Base-by-base conservation (phyloP, 2,888 invertebrate species). In the Mellilla xanthometata region DNA sequence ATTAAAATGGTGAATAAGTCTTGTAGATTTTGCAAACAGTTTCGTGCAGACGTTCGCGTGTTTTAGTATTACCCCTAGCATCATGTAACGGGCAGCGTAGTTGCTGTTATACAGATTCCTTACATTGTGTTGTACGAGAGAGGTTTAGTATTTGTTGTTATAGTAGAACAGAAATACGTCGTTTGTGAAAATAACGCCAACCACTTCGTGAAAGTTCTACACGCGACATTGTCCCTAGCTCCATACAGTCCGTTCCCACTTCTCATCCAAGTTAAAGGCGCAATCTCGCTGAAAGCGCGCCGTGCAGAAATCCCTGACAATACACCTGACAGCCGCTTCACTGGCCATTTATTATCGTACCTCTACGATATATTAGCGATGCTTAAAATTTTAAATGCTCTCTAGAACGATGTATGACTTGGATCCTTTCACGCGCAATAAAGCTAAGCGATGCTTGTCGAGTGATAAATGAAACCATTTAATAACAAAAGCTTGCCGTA, bases 201-300 rank as follows among this genome's bases (percentile, higher is more conserved):
- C n/a, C n/a, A n/a, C n/a, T n/a, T n/a, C 15, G 15, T 19, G 15
- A 5, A 19, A 19, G 6, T 6, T 19, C n/a, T n/a, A n/a, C n/a
- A n/a, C n/a, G 15, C 6, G 15, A 19, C 15, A 19, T 19, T 19
- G 3, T 19, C 15, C 6, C 15, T 19, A 19, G 4, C 28, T 28
- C 12, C 12, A 28, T 11, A 22, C 19, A 19, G 19, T 15, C 19
- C 11, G 13, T n/a, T n/a, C n/a, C n/a, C 26, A 19, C 36, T 28
- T n/a, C 12, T 36, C 36, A 23, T 45, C 10, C 34, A 30, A 30
- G 8, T n/a, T 29, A 29, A 38, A 45, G 40, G 49, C 52, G 66
- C 60, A 71, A 71, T 71, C 61, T 58, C 44, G 61, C 49, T 71
- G 59, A 71, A 52, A 68, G 70, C 61, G 40, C 15, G 12, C 53